Percentiles rank a stretch among this genome's conserved stretches.
These are phyloP conservation scores for Xiphophorus birchmanni DNA, from an alignment of 2,797 vertebrate species.

Conservation along the genomic window DNA sequence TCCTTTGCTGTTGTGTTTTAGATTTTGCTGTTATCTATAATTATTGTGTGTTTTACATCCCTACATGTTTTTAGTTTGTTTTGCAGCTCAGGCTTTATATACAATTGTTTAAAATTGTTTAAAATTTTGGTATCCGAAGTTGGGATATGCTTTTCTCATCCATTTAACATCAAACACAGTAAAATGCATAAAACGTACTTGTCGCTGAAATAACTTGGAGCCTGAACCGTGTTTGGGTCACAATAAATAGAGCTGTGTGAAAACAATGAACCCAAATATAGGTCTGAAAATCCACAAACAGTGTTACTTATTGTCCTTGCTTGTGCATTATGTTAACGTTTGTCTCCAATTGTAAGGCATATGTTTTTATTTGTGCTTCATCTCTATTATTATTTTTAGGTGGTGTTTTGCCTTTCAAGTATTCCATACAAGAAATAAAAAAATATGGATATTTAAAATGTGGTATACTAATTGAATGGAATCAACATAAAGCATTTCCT, in stretches of 20 bases:
- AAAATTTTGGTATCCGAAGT: neutral
- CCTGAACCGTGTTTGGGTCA: slow-evolving; percentile 41
- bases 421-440: neutral
- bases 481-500: neutral
- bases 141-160: neutral
- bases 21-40: neutral
- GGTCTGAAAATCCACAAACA: neutral
- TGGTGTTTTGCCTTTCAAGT: neutral
- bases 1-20: neutral
- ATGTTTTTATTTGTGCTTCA: neutral
- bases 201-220: slow-evolving; percentile 11
- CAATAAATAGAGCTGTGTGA: slow-evolving; percentile 6
- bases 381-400: neutral
- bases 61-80: neutral
- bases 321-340: neutral
- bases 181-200: slow-evolving; percentile 9
- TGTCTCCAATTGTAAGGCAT: neutral
- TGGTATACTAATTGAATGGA: neutral
- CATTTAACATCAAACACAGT: neutral
- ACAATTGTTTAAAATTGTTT: neutral
- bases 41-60: neutral
- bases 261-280: neutral
- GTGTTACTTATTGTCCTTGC: neutral
- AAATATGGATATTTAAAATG: neutral
- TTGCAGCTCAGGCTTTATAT: neutral